Evolutionary conservation across 2,113 vertebrate genomes (phyloP).

Genomic region (Paramormyrops kingsleyae): DNA sequence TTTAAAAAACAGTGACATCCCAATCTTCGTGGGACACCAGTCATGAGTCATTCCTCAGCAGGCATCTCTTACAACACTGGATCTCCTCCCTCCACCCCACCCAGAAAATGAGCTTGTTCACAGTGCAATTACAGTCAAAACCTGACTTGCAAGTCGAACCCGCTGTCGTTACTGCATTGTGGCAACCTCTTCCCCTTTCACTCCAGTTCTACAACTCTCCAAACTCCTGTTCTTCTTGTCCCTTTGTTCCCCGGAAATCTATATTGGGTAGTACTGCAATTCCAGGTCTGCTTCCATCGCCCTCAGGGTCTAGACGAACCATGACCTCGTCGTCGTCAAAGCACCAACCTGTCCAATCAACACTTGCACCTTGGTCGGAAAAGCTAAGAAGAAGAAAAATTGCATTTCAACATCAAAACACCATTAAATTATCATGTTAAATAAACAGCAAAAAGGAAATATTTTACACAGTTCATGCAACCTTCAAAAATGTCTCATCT

Average conservation of each 20-base stretch:
- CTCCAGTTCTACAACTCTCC: conserved; percentile 46
- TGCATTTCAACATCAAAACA: neutral
- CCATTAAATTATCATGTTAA: neutral
- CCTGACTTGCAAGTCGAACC: neutral
- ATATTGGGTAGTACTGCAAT: conserved; percentile 8
- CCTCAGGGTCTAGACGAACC: conserved; percentile 32
- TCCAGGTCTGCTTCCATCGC: conserved; percentile 29
- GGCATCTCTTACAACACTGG: neutral
- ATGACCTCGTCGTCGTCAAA: conserved; percentile 55
- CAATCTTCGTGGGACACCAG: neutral
- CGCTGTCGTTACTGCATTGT: neutral
- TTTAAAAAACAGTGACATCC: neutral
- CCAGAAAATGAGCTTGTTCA: neutral
- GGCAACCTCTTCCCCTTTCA: neutral
- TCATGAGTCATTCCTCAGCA: neutral
- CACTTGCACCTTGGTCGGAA: conserved; percentile 40
- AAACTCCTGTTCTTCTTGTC: conserved; percentile 41
- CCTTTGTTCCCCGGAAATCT: neutral
- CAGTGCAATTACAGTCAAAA: neutral
- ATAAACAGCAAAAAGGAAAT: neutral
- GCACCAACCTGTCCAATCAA: conserved; percentile 64
- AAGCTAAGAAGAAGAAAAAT: conserved; percentile 31
- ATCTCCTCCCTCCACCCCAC: neutral
- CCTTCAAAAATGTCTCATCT: neutral
- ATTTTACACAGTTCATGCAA: neutral